phyloP scores from a whole-genome alignment of 2,888 invertebrate genomes.

The Eristalis arbustorum region DNA sequence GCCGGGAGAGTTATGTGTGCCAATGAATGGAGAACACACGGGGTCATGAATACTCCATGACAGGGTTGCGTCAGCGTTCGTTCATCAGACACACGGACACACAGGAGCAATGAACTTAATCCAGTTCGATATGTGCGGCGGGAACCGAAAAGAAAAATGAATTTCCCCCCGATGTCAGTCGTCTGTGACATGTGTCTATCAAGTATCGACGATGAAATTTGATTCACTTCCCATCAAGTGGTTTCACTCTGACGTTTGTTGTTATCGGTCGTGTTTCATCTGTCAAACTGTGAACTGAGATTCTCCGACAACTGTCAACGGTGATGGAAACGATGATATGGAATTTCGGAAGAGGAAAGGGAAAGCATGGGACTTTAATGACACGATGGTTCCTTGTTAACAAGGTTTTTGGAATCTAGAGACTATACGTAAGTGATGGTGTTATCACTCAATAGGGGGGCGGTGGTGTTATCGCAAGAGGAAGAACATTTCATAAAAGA shows the following conservation, averaged over 20 bases:
- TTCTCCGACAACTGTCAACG: not conserved
- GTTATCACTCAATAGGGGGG: too few relatives aligned
- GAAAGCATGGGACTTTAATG: not conserved
- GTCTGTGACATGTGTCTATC: not conserved
- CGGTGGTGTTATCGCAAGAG: too few relatives aligned
- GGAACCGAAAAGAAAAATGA: not conserved
- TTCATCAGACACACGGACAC: too few relatives aligned
- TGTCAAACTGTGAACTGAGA: not conserved
- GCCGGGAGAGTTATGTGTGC: not conserved
- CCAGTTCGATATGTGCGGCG: not conserved
- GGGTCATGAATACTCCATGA: not conserved
- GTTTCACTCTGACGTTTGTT: not conserved
- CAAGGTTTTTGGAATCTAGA: too few relatives aligned
- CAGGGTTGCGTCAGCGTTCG: not conserved
- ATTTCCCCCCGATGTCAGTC: not conserved
- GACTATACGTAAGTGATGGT: too few relatives aligned
- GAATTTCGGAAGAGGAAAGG: not conserved
- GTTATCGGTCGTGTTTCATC: not conserved
- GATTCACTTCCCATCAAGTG: not conserved
- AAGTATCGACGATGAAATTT: not conserved
- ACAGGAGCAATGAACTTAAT: not conserved
- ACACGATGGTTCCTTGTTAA: too few relatives aligned
- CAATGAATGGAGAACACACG: not conserved
- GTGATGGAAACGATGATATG: not conserved
- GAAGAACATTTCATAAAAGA: too few relatives aligned